A percentile compares a stretch with the other conserved stretches of the same genome.
Evolutionary conservation across 2,888 invertebrate genomes (phyloP).

Genomic region (Dryomyza anilis): DNA sequence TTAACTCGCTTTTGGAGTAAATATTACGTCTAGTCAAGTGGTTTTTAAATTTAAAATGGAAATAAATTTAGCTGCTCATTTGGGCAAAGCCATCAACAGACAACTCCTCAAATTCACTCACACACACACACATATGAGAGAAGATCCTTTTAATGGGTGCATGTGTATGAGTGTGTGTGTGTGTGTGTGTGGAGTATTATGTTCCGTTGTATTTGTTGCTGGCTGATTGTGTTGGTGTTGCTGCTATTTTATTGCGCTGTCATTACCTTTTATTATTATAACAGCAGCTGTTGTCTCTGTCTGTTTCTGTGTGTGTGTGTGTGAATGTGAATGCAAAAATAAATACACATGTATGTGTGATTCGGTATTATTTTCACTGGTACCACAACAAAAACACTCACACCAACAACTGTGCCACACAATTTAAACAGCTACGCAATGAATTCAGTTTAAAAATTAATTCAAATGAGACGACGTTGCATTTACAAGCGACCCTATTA

Average conservation of each 20-base stretch:
- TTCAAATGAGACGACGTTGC: slow-evolving; percentile 1
- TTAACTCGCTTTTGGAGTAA: too few species aligned
- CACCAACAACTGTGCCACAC: background rate
- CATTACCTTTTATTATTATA: slow-evolving; percentile 14
- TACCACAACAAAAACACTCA: background rate
- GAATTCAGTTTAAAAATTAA: slow-evolving; percentile 19
- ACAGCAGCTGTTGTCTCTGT: slow-evolving; percentile 11
- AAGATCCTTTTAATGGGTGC: too few species aligned
- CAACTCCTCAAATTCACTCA: too few species aligned
- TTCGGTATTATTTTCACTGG: background rate
- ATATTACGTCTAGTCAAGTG: too few species aligned
- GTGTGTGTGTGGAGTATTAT: too few species aligned
- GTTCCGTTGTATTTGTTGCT: too few species aligned
- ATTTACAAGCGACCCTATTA: too few species aligned
- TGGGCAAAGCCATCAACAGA: too few species aligned
- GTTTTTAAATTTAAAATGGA: too few species aligned
- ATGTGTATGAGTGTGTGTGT: too few species aligned
- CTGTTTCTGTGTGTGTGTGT: background rate
- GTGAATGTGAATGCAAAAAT: background rate
- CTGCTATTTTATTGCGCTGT: slow-evolving; percentile 9
- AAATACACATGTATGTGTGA: background rate
- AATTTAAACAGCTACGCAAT: slow-evolving; percentile 7
- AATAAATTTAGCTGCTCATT: too few species aligned
- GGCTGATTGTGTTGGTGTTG: background rate
- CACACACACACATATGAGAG: too few species aligned